Conservation (phyloP, 2,797 vertebrate genomes). For the Champsocephalus gunnari region DNA sequence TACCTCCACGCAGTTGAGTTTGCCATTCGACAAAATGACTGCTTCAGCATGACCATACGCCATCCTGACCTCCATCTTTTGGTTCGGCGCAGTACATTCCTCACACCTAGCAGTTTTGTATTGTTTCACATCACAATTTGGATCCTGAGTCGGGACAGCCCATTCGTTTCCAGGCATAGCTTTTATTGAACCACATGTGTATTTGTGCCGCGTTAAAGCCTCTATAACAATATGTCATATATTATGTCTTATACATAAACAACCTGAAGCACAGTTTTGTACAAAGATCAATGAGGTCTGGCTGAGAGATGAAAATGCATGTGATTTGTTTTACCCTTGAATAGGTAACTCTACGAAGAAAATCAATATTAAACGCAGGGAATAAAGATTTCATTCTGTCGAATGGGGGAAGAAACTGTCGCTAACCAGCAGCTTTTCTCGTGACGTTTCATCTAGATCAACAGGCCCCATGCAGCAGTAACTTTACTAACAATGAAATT, state of each 20-base stretch:
- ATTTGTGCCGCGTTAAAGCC: slow-evolving; percentile 50
- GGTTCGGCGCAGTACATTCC: slow-evolving; percentile 48
- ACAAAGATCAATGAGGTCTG: slow-evolving; percentile 38
- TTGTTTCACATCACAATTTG: slow-evolving; percentile 47
- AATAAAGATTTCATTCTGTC: slow-evolving; percentile 4
- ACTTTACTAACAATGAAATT: slow-evolving; percentile 32
- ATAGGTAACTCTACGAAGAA: slow-evolving; percentile 33
- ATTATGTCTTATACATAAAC: slow-evolving; percentile 48
- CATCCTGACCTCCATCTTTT: slow-evolving; percentile 20
- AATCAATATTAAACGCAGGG: slow-evolving; percentile 19
- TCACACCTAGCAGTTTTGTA: slow-evolving; percentile 45
- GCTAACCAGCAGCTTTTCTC: slow-evolving; percentile 79
- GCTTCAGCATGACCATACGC: slow-evolving; percentile 14
- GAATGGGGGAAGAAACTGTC: slow-evolving; percentile 34
- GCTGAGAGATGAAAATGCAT: slow-evolving; percentile 21
- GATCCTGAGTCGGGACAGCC: slow-evolving; percentile 59
- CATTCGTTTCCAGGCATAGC: slow-evolving; percentile 28
- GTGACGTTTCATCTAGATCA: slow-evolving; percentile 54
- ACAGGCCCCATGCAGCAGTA: slow-evolving; percentile 63
- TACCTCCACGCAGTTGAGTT: slow-evolving; percentile 18
- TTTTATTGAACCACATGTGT: slow-evolving; percentile 11
- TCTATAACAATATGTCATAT: slow-evolving; percentile 41
- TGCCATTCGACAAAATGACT: slow-evolving; percentile 18
- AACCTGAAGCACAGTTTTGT: slow-evolving; percentile 41
- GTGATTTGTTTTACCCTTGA: slow-evolving; percentile 33